phyloP scores from a whole-genome alignment of 2,888 invertebrate genomes.

The Gymnosoma rotundatum region DNA sequence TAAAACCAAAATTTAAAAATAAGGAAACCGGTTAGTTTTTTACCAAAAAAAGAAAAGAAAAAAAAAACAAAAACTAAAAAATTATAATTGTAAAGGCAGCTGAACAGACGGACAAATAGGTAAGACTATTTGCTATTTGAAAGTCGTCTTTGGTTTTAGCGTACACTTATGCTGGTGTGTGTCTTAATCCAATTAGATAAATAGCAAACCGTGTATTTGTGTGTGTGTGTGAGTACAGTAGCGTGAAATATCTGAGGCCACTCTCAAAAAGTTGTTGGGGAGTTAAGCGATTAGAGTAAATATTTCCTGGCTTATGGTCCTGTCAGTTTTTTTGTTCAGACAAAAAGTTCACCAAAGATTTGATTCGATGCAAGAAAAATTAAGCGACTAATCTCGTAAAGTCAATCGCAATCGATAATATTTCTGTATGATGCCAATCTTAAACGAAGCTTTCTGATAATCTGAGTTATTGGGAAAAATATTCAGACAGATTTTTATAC shows the following conservation, averaged over 20 bases:
- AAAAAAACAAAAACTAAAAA: background rate
- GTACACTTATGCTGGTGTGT: conserved; percentile 8
- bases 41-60: background rate
- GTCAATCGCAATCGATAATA: no score
- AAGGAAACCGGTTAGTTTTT: conserved; percentile 50
- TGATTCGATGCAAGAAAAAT: no score
- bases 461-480: no score
- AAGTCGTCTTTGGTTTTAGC: conserved; percentile 46
- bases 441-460: no score
- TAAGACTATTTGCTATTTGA: conserved; percentile 39
- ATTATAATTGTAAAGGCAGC: background rate
- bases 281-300: no score
- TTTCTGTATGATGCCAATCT: no score
- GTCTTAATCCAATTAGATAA: conserved; percentile 57
- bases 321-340: no score
- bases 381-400: no score
- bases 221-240: conserved; percentile 9
- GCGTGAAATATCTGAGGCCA: background rate
- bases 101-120: conserved; percentile 8
- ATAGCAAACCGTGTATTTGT: conserved; percentile 20
- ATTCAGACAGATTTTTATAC: no score
- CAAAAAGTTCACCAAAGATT: no score
- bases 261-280: no score
- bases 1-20: conserved; percentile 16
- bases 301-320: no score